phyloP scores from a whole-genome alignment of 2,888 invertebrate genomes.

The Drosophila nr. fundita region DNA sequence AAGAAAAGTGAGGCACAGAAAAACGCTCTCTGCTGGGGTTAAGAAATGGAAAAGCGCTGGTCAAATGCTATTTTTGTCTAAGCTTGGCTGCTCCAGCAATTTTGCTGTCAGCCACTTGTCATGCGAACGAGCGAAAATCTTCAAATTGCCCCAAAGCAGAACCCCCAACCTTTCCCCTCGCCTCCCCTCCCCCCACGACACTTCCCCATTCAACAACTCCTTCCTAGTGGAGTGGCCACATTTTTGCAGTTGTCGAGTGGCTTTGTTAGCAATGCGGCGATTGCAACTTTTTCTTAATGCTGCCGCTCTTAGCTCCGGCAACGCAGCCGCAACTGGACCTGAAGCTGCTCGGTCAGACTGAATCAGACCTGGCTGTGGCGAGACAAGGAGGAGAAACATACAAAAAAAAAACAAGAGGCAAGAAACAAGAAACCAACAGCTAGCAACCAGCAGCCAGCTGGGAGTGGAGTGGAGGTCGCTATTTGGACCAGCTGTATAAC shows the following conservation, averaged over 20 bases:
- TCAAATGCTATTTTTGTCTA: slow-evolving; percentile 30
- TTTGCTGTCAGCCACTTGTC: slow-evolving; percentile 70
- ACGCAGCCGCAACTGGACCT: slow-evolving; percentile 5
- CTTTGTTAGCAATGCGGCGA: slow-evolving; percentile 65
- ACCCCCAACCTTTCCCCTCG: no score
- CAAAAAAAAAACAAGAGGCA: background rate
- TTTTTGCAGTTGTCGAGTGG: slow-evolving; percentile 78
- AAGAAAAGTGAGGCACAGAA: background rate
- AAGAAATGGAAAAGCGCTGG: background rate
- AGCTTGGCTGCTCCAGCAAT: slow-evolving; percentile 59
- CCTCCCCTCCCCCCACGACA: background rate
- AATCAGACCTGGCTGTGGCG: background rate
- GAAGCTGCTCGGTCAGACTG: slow-evolving; percentile 8
- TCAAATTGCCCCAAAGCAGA: slow-evolving; percentile 67
- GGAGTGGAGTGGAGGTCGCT: slow-evolving; percentile 27
- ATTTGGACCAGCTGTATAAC: slow-evolving; percentile 47
- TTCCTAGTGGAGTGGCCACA: slow-evolving; percentile 55
- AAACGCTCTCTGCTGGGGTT: background rate
- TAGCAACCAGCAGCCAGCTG: slow-evolving; percentile 28
- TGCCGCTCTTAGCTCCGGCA: background rate
- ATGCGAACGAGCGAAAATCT: slow-evolving; percentile 63
- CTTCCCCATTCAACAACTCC: slow-evolving; percentile 12
- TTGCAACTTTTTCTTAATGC: slow-evolving; percentile 64
- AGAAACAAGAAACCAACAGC: background rate
- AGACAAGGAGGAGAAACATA: background rate